Evolutionary conservation across 2,797 vertebrate species (phyloP), one percentile per base, ranked within the genome.

Genomic region (Cynodonichthys magdalenae): DNA sequence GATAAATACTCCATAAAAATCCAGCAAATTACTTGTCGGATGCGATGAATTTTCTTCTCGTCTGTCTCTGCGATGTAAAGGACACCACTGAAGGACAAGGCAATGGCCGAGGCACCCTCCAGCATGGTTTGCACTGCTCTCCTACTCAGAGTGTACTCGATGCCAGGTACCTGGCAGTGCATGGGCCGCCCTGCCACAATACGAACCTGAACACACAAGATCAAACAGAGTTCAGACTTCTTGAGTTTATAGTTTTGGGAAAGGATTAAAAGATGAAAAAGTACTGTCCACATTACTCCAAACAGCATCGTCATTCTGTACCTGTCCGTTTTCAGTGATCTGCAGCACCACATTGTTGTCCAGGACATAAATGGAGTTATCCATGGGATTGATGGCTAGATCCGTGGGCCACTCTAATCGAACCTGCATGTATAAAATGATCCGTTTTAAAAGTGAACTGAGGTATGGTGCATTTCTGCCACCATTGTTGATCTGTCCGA

Each of bases 301-400:
- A 36, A 36, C 0, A 36, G 34, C 5, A 5, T 54, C 12, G n/a
- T 1, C 15, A 4, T 15, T 39, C 2, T 8, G 0, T 76, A 92
- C 91, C 90, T 94, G 92, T 3, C 96, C 93, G 71, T 99, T 98
- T 74, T 99, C 97, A 0, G 96, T 98, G 89, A 99, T 98, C 92
- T 99, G 98, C 50, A 99, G 84, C 41, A 99, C 96, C 0, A 99
- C 95, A 0, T 99, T 99, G 90, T 99, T 99, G 89, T 99, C 98
- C 92, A 99, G 79, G 59, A 99, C 96, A 0, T 97, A 99, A 74
- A 99, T 96, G 75, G 98, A 99, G 88, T 99, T 99, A 74, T 99
- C 98, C 96, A 99, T 98, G 0, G 97, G 98, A 87, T 98, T 99
- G 81, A 99, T 97, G 44, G 97, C 95, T 10, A 99, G 90, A 85